Conservation (phyloP, 2,888 invertebrate genomes). For the Eudasyphora cyanicolor region DNA sequence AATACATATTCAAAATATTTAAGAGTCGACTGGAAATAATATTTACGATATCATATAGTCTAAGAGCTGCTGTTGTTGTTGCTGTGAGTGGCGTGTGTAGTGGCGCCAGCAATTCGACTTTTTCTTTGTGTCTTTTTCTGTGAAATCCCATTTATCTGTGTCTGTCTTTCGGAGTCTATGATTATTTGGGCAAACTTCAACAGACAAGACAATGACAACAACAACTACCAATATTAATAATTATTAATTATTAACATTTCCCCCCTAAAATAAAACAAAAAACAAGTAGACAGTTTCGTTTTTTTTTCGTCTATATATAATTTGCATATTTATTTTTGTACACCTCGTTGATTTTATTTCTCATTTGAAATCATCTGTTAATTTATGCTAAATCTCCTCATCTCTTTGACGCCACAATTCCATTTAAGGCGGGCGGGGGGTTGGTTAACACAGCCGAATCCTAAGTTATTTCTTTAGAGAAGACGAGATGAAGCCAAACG, state of each 20-base stretch:
- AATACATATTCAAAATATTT: not conserved
- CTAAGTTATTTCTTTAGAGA: not conserved
- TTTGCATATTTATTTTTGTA: conserved; percentile 12
- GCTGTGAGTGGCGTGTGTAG: not conserved
- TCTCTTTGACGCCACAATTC: not conserved
- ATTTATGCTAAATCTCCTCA: conserved; percentile 4
- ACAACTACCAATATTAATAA: not conserved
- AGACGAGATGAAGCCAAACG: not conserved
- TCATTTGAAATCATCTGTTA: not conserved
- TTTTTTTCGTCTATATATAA: not conserved
- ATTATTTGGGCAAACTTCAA: not conserved
- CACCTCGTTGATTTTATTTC: not conserved
- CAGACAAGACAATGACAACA: not conserved
- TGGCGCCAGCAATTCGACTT: conserved; percentile 8
- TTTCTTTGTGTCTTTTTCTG: not conserved
- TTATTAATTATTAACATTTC: conserved; percentile 26
- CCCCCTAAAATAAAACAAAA: not conserved
- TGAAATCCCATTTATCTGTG: not conserved
- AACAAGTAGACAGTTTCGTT: not conserved
- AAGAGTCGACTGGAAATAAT: not conserved
- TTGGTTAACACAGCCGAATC: not conserved
- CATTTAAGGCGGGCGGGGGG: not conserved
- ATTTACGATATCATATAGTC: not conserved
- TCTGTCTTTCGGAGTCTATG: not conserved
- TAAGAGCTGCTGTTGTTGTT: not conserved